Evolutionary conservation across 2,888 invertebrate genomes (phyloP), one percentile per base, ranked within the genome.

Genomic region (Pardosa pseudoannulata): DNA sequence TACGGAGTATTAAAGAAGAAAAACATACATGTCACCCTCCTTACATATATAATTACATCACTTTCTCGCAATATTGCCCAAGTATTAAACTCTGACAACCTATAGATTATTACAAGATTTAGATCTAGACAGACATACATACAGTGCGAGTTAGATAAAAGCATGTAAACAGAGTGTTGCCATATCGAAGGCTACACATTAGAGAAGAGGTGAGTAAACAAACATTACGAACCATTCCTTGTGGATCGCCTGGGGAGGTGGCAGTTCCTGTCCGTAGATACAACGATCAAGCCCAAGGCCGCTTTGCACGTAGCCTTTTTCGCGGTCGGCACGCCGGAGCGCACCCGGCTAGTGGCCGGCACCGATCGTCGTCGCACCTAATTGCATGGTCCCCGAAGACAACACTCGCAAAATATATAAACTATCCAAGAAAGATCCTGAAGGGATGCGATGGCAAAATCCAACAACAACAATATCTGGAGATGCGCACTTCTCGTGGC

Each of bases 211-310:
- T 16, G 16, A 23, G 23, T n/a, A 56, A 56, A 56, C 23, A 56
- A 56, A 56, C 16, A 56, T 3, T 56, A 56, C 56, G 56, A 23
- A 56, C 56, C 56, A 56, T 56, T 56, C 19, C 56, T 23, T 56
- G 19, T 23, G 3, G 56, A 56, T 56, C 56, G 56, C 56, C 56
- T 23, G 23, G 23, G 23, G 56, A 56, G 56, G 23, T 56, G 23
- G 56, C 23, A 56, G 56, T 56, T 56, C 56, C 56, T 23, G 11
- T 23, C 56, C 6, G 23, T 23, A 16, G 23, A 5, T 36, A 9
- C 36, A 36, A 56, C 46, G 56, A 56, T 56, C 56, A 11, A 56
- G 1, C 56, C 16, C 56, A 56, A 56, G 56, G 56, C 56, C 56
- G 56, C 56, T 46, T 46, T 16, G 41, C n/a, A n/a, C n/a, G n/a